A percentile compares a stretch with the other conserved stretches of the same genome.
These are phyloP conservation scores for Gandaritis pyraliata DNA, from an alignment of 2,888 invertebrate species.

Conservation along the genomic window DNA sequence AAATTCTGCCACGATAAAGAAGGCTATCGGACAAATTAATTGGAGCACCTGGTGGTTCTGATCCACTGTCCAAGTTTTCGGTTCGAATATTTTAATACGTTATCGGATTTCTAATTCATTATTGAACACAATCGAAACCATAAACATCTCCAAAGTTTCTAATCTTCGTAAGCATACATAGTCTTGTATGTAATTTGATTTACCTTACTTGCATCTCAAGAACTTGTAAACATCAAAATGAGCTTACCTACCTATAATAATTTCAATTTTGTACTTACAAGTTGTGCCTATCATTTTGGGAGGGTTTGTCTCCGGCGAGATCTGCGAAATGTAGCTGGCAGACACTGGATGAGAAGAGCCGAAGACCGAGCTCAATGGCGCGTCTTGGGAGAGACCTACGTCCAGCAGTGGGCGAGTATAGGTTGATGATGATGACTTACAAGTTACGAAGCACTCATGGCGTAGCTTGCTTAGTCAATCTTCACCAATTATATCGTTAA, in stretches of 20 bases:
- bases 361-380: too few species aligned
- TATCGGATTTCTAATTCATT: constrained; percentile 24
- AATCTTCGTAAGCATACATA: not conserved
- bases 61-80: constrained; percentile 18
- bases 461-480: too few species aligned
- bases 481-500: too few species aligned
- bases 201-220: not conserved
- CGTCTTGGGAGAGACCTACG: too few species aligned
- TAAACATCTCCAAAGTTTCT: constrained; percentile 8
- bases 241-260: not conserved
- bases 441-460: too few species aligned
- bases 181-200: constrained; percentile 4
- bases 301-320: too few species aligned
- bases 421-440: too few species aligned
- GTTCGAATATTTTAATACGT: constrained; percentile 20
- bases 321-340: too few species aligned
- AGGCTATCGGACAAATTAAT: constrained; percentile 12
- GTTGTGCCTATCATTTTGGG: too few species aligned
- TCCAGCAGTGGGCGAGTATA: too few species aligned
- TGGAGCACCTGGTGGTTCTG: constrained; percentile 17
- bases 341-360: too few species aligned
- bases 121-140: not conserved
- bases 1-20: not conserved
- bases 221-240: not conserved
- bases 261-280: not conserved